phyloP scores from a whole-genome alignment of 2,888 invertebrate species.

The Tuta absoluta region DNA sequence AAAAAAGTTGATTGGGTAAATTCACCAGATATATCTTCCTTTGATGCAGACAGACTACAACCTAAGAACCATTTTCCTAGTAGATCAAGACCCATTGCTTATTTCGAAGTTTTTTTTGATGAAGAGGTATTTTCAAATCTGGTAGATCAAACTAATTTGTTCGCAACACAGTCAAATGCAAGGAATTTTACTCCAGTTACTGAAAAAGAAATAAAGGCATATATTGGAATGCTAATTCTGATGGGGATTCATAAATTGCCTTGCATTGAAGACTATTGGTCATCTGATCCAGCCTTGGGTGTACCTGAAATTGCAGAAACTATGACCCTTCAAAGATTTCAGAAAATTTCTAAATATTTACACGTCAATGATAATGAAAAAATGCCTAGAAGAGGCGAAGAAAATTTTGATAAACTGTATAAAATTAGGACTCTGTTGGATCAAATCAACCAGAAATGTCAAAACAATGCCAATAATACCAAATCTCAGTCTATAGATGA shows the following conservation, averaged over 20 bases:
- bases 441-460: not conserved
- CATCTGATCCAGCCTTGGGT: slow-evolving; percentile 30
- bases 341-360: slow-evolving; percentile 30
- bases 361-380: slow-evolving; percentile 30
- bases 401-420: not conserved
- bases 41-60: not conserved
- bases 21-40: not conserved
- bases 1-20: not conserved
- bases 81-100: not conserved
- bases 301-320: slow-evolving; percentile 24
- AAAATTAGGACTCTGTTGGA: slow-evolving; percentile 5
- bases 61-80: not conserved
- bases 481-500: slow-evolving; percentile 33
- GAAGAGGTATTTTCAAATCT: not conserved
- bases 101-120: not conserved
- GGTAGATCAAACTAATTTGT: not conserved
- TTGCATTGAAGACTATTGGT: slow-evolving; percentile 33
- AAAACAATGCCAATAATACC: slow-evolving; percentile 6
- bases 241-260: slow-evolving; percentile 34
- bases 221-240: slow-evolving; percentile 33
- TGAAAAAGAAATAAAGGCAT: slow-evolving; percentile 31
- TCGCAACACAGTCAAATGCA: not conserved
- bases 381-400: not conserved
- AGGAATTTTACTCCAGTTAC: not conserved
- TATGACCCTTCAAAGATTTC: slow-evolving; percentile 28